Conservation (phyloP, 2,888 invertebrate species). For the Oasisia sp. region DNA sequence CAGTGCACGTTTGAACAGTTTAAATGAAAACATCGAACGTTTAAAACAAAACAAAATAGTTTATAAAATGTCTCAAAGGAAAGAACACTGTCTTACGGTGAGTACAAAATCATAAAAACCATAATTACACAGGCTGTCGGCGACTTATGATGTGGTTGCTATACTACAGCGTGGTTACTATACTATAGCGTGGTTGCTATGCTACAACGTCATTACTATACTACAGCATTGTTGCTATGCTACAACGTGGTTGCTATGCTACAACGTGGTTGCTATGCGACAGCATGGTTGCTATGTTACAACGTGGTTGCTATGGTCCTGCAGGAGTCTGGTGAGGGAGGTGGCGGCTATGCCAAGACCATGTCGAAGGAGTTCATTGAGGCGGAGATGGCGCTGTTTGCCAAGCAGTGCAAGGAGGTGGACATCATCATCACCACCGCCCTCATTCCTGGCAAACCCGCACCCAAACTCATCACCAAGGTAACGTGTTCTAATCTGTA, state of each 20-base stretch:
- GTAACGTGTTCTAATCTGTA: conserved; percentile 65
- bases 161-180: too few species aligned
- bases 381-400: conserved; percentile 86
- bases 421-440: conserved; percentile 91
- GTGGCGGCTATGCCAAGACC: conserved; percentile 85
- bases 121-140: too few species aligned
- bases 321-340: conserved; percentile 70
- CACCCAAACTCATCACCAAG: conserved; percentile 82
- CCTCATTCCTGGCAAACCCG: conserved; percentile 86
- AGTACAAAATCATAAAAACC: too few species aligned
- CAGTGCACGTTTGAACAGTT: background rate
- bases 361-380: conserved; percentile 76
- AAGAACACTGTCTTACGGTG: too few species aligned
- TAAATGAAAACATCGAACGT: background rate
- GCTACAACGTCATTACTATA: too few species aligned
- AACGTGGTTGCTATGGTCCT: conserved; percentile 25
- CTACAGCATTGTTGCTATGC: too few species aligned
- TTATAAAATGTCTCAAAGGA: too few species aligned
- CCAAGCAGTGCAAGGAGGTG: conserved; percentile 85
- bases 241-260: too few species aligned
- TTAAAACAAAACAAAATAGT: too few species aligned
- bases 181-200: too few species aligned
- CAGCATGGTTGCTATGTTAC: background rate
- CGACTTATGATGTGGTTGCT: too few species aligned
- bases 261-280: too few species aligned